These are phyloP conservation scores for Brotogeris chrysoptera DNA, from an alignment of 2,797 vertebrate species.

Conservation along the genomic window DNA sequence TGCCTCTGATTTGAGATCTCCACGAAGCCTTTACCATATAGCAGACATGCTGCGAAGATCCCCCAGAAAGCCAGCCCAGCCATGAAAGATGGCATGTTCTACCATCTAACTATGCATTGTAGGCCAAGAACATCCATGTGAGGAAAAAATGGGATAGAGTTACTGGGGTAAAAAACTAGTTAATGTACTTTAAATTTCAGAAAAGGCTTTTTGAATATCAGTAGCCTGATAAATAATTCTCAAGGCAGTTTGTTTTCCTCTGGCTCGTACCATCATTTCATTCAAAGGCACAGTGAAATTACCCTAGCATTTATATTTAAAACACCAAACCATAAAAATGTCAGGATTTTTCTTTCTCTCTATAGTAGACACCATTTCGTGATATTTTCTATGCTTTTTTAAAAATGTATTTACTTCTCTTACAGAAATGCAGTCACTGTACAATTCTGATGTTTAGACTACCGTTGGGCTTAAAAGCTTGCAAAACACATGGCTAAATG, in stretches of 20 bases:
- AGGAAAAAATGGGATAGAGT: not conserved
- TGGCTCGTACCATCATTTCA: not conserved
- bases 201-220: not conserved
- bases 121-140: not conserved
- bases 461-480: conserved; percentile 2
- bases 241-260: not conserved
- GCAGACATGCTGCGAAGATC: not conserved
- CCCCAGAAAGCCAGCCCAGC: not conserved
- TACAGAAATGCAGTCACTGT: not conserved
- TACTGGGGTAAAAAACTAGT: not conserved
- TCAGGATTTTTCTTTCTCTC: not conserved
- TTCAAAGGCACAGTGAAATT: not conserved
- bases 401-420: not conserved
- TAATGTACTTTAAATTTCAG: not conserved
- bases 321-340: not conserved
- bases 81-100: not conserved
- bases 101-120: not conserved
- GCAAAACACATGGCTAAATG: conserved; percentile 7
- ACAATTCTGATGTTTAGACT: not conserved
- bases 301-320: not conserved
- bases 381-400: not conserved
- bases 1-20: not conserved
- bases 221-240: not conserved
- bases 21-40: not conserved
- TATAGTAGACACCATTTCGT: not conserved